These are phyloP conservation scores for Leptodactylus fallax DNA, from an alignment of 2,797 vertebrate species.

Conservation along the genomic window DNA sequence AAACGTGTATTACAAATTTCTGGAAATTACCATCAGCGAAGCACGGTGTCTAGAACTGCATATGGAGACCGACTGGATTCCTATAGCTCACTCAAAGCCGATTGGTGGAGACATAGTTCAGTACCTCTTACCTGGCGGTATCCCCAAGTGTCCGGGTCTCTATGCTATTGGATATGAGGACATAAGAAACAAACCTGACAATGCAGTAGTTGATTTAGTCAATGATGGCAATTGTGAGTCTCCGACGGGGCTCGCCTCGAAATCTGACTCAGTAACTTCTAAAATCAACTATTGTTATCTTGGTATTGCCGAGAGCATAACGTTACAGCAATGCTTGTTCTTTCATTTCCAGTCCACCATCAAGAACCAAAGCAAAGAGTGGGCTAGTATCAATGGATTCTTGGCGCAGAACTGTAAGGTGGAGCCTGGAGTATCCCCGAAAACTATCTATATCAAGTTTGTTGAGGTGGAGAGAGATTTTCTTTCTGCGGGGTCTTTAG, in stretches of 20 bases:
- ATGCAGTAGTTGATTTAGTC: slow-evolving; percentile 64
- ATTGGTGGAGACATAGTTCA: slow-evolving; percentile 85
- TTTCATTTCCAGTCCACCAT: slow-evolving; percentile 95
- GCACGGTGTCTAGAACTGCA: slow-evolving; percentile 94
- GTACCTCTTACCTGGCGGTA: slow-evolving; percentile 92
- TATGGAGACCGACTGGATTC: slow-evolving; percentile 97
- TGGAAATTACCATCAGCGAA: slow-evolving; percentile 98
- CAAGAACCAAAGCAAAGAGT: slow-evolving; percentile 86
- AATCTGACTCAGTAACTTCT: slow-evolving; percentile 74
- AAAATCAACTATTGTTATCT: slow-evolving; percentile 94
- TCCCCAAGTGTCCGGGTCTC: slow-evolving; percentile 93
- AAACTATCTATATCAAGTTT: slow-evolving; percentile 93
- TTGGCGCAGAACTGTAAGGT: slow-evolving; percentile 90
- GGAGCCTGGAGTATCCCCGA: slow-evolving; percentile 75
- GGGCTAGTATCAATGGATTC: slow-evolving; percentile 88
- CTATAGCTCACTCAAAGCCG: slow-evolving; percentile 87
- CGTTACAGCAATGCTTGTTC: slow-evolving; percentile 93
- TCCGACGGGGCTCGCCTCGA: slow-evolving; percentile 73
- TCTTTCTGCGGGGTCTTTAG: slow-evolving; percentile 94
- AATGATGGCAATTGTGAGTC: slow-evolving; percentile 73
- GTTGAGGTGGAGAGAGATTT: slow-evolving; percentile 99
- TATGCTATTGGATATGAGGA: slow-evolving; percentile 92
- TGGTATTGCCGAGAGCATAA: slow-evolving; percentile 93
- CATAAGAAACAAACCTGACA: slow-evolving; percentile 73
- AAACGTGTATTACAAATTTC: slow-evolving; percentile 95